Conservation (phyloP, 1,140 invertebrate species). For the Aricia agestis region DNA sequence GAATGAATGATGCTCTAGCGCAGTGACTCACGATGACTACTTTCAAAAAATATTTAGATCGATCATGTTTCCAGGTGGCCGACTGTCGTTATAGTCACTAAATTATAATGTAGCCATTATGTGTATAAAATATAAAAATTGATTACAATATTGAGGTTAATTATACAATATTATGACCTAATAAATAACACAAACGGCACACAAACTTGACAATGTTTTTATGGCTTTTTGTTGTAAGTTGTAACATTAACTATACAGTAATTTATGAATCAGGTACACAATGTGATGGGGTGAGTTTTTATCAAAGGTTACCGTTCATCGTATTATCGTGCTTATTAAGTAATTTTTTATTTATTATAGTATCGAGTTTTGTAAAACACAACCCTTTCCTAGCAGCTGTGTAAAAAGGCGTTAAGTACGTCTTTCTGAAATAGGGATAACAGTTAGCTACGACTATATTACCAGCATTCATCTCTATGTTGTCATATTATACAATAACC, state of each 20-base stretch:
- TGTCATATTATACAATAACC: not conserved
- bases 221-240: not conserved
- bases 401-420: not conserved
- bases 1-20: not conserved
- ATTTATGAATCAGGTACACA: not conserved
- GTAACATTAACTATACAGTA: not conserved
- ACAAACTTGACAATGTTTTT: slow-evolving; percentile 3
- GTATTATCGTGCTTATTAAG: not conserved
- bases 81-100: not conserved
- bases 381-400: not conserved
- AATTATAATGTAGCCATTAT: slow-evolving; percentile 3
- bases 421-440: not conserved
- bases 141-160: not conserved
- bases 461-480: too few relatives aligned
- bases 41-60: not conserved
- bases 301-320: not conserved
- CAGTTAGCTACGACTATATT: not conserved
- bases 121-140: not conserved
- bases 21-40: not conserved
- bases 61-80: not conserved
- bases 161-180: slow-evolving; percentile 3
- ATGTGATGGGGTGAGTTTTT: not conserved
- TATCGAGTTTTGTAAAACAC: not conserved
- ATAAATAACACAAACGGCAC: not conserved
- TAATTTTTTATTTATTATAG: not conserved